Conservation (phyloP, 2,113 vertebrate species). For the Falcunculus frontatus region DNA sequence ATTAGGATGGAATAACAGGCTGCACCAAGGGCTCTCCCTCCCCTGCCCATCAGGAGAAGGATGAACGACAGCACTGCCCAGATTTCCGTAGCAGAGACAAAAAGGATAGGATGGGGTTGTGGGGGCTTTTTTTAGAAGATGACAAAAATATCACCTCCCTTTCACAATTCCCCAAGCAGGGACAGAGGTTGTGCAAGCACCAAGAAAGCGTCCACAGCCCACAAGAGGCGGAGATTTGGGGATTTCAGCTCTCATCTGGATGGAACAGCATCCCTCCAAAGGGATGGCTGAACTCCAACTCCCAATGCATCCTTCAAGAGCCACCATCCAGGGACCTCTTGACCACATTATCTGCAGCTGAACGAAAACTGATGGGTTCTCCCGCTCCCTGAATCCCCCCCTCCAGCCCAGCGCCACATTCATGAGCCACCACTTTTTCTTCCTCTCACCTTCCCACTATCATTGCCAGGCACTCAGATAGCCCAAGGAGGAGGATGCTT, state of each 20-base stretch:
- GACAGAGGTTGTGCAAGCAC: neutral
- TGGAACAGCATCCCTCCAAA: neutral
- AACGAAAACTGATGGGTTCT: neutral
- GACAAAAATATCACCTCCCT: neutral
- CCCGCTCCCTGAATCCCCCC: neutral
- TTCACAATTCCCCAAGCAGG: neutral
- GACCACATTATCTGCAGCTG: neutral
- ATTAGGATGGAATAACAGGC: neutral
- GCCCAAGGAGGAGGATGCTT: neutral
- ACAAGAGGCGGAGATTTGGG: neutral
- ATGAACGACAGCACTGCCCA: neutral
- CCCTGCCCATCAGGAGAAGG: neutral
- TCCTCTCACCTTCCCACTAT: neutral
- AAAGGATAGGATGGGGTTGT: neutral
- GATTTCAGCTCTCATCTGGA: too few species aligned
- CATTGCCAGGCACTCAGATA: neutral
- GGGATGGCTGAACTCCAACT: neutral
- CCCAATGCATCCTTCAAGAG: neutral
- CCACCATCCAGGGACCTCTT: neutral
- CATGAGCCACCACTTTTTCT: accelerated
- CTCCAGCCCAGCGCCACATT: accelerated
- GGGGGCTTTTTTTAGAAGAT: neutral
- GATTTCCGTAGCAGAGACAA: neutral
- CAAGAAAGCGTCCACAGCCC: neutral
- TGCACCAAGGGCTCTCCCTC: neutral